These are phyloP conservation scores for Enhydra lutris DNA, from an alignment of 2,113 vertebrate genomes.

Conservation along the genomic window DNA sequence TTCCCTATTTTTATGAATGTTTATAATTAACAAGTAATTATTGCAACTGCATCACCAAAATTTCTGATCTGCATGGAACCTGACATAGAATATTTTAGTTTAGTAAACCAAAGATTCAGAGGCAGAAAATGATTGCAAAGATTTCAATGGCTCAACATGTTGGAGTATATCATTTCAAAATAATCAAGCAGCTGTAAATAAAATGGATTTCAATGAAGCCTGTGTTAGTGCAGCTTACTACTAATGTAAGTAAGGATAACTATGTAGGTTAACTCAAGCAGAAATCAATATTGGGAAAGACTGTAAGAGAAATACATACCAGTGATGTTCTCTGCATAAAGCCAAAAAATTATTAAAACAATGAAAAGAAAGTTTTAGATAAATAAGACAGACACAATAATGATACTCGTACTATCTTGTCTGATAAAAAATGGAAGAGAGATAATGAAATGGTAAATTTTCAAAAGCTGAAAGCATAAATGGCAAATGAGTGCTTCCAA, in stretches of 20 bases:
- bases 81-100: neutral
- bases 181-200: conserved; percentile 6
- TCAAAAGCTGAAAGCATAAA: conserved; percentile 37
- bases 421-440: neutral
- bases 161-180: conserved; percentile 47
- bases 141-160: neutral
- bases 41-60: neutral
- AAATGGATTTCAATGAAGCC: conserved; percentile 53
- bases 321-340: neutral
- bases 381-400: conserved; percentile 7
- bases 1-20: conserved; percentile 25
- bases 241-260: conserved; percentile 44
- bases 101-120: conserved; percentile 27
- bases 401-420: conserved; percentile 22
- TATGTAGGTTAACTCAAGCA: conserved; percentile 20
- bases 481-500: conserved; percentile 24
- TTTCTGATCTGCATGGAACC: neutral
- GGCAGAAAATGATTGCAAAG: neutral
- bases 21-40: neutral
- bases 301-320: neutral
- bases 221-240: conserved; percentile 22
- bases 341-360: conserved; percentile 41
- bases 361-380: neutral
- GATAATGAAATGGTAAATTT: conserved; percentile 49
- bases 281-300: conserved; percentile 59